Evolutionary conservation across 2,888 invertebrate species (phyloP), one percentile per base, ranked within the genome.

Genomic region (Ornithoptera alexandrae): DNA sequence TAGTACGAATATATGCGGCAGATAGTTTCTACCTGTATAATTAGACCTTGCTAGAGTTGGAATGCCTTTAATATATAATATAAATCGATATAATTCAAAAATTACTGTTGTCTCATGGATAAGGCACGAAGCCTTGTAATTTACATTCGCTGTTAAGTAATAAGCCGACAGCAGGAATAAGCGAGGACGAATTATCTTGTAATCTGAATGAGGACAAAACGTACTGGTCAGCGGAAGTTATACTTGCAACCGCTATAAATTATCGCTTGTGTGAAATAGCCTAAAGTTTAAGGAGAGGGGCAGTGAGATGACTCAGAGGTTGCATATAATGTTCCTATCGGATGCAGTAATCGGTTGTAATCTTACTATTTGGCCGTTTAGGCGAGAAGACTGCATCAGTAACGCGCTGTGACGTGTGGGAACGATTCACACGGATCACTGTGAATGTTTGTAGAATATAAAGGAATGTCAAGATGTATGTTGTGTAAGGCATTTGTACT

Each of bases 401-500:
- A 80, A 74, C 69, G 72, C 68, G 72, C 71, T 46, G 69, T 73
- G 72, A 76, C 85, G 69, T 69, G 86, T 92, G 92, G 82, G 91
- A 92, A 84, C 72, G 63, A 73, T 87, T 91, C 91, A 75, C 91
- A 91, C 88, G 86, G 77, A 76, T 78, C 75, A 76, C 78, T 79
- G 79, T 76, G 82, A 87, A 85, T 85, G 84, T 87, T 81, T 85
- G 83, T 80, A 79, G 83, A 84, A 89, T 87, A 90, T 88, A 89
- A 86, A 81, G 86, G 86, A 92, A 92, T 92, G 92, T 90, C 92
- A 92, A 89, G 91, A 91, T 88, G 86, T 83, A 84, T 81, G 81
- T 91, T 89, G 88, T 78, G 90, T 84, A 90, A 90, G 74, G 74
- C 82, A 78, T 30, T 81, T 76, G 72, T 74, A 78, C 75, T 74